Percentiles rank a stretch among this genome's conserved stretches.
Conservation (phyloP, 2,797 vertebrate genomes). For the Coranthus polyacanthus region DNA sequence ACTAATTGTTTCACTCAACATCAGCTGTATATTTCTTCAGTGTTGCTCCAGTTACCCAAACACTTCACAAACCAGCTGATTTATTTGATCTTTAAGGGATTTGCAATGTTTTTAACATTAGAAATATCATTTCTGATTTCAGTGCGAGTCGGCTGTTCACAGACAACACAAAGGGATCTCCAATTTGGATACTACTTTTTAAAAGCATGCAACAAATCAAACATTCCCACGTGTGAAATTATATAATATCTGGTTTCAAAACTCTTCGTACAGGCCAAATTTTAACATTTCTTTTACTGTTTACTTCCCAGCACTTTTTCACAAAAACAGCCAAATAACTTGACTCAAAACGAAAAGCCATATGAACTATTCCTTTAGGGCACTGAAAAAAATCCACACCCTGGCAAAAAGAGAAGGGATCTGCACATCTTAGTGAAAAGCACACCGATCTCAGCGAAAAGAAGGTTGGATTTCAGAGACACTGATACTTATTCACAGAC, state of each 20-base stretch:
- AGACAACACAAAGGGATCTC: too few relatives aligned
- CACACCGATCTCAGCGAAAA: slow-evolving; percentile 32
- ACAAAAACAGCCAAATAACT: slow-evolving; percentile 10
- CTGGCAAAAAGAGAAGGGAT: slow-evolving; percentile 36
- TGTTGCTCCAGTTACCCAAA: too few relatives aligned
- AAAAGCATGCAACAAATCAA: background rate
- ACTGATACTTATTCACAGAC: slow-evolving; percentile 43
- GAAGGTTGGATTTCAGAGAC: slow-evolving; percentile 48
- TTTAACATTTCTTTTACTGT: slow-evolving; percentile 4
- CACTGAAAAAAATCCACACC: slow-evolving; percentile 23
- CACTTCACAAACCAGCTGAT: too few relatives aligned
- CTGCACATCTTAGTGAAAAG: slow-evolving; percentile 38
- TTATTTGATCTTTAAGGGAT: too few relatives aligned
- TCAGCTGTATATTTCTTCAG: too few relatives aligned
- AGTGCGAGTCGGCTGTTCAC: too few relatives aligned
- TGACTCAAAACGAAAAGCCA: slow-evolving; percentile 17
- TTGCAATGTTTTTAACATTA: too few relatives aligned
- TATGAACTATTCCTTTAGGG: slow-evolving; percentile 19
- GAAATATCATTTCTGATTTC: too few relatives aligned
- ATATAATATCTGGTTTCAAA: background rate
- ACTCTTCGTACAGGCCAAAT: background rate
- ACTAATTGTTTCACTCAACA: too few relatives aligned
- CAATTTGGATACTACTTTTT: too few relatives aligned
- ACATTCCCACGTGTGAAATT: background rate
- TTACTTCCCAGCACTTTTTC: slow-evolving; percentile 6